A percentile compares a stretch with the other conserved stretches of the same genome.
Conservation (phyloP, 2,888 invertebrate genomes). For the Microctonus aethiopoides region DNA sequence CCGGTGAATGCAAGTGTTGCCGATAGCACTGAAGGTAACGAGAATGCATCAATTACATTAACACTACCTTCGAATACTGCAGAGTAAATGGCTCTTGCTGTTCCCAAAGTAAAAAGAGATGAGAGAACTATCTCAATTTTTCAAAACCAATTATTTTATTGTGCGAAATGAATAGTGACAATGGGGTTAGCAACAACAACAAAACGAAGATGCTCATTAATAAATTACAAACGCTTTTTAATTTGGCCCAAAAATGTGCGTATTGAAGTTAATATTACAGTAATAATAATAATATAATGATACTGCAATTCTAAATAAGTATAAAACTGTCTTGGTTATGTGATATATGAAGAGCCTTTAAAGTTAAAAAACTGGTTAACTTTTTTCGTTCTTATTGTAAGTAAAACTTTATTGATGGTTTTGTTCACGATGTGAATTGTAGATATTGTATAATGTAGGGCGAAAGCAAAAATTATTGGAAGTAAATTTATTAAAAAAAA, state of each 20-base stretch:
- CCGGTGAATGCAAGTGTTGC: constrained; percentile 53
- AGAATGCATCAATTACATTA: constrained; percentile 45
- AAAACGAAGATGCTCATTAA: constrained; percentile 50
- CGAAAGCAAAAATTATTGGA: constrained; percentile 36
- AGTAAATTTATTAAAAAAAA: constrained; percentile 23
- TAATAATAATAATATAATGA: constrained; percentile 42
- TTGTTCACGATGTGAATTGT: constrained; percentile 54
- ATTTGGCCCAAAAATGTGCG: constrained; percentile 52
- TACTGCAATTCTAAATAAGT: constrained; percentile 51
- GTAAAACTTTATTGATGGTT: constrained; percentile 54
- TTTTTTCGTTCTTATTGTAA: constrained; percentile 41
- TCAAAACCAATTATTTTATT: not conserved
- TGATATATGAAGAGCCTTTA: constrained; percentile 62
- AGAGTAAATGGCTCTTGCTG: constrained; percentile 46
- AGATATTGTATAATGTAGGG: constrained; percentile 59
- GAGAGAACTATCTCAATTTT: constrained; percentile 41
- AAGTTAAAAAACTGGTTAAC: constrained; percentile 46
- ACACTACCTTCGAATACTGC: constrained; percentile 47
- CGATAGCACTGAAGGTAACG: constrained; percentile 59
- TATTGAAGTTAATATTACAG: constrained; percentile 49
- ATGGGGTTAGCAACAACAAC: not conserved
- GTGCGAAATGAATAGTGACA: not conserved
- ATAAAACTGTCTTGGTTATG: constrained; percentile 60
- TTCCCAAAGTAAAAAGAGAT: constrained; percentile 50
- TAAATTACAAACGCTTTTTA: constrained; percentile 50